Conservation (phyloP, 2,113 vertebrate species). For the Hucho hucho region DNA sequence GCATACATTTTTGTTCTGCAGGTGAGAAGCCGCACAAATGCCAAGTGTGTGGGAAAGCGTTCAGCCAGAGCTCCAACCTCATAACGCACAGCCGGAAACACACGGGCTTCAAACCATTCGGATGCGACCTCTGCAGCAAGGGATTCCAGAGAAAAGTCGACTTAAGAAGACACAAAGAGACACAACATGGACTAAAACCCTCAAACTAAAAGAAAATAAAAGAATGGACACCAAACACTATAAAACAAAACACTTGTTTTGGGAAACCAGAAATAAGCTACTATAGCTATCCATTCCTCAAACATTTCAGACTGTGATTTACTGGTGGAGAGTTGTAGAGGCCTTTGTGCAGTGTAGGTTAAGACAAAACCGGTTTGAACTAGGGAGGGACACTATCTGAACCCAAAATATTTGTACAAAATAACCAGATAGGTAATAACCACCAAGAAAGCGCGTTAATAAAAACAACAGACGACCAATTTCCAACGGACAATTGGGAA, state of each 20-base stretch:
- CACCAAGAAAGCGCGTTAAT: conserved; percentile 36
- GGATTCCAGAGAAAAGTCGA: conserved; percentile 98
- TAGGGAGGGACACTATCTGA: conserved; percentile 17
- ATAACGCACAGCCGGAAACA: conserved; percentile 98
- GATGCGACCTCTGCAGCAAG: conserved; percentile 94
- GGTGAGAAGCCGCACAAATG: conserved; percentile 99
- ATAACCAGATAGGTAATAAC: conserved; percentile 42
- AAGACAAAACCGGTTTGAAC: conserved; percentile 8
- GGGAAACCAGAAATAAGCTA: conserved; percentile 54
- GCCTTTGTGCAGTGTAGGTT: neutral
- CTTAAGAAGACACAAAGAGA: conserved; percentile 93
- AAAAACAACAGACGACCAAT: conserved; percentile 31
- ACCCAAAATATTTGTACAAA: conserved; percentile 59
- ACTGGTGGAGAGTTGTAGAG: neutral
- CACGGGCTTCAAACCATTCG: conserved; percentile 97
- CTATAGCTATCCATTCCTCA: neutral
- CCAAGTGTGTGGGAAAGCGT: conserved; percentile 98
- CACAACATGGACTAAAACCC: conserved; percentile 80
- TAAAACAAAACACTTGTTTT: conserved; percentile 2
- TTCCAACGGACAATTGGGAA: conserved; percentile 43
- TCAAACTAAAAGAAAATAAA: neutral
- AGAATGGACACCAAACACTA: conserved; percentile 17
- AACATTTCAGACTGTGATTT: neutral
- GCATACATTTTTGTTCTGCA: conserved; percentile 54
- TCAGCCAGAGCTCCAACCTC: conserved; percentile 99